Conservation (phyloP, 2,113 vertebrate species). For the Apteryx mantelli region DNA sequence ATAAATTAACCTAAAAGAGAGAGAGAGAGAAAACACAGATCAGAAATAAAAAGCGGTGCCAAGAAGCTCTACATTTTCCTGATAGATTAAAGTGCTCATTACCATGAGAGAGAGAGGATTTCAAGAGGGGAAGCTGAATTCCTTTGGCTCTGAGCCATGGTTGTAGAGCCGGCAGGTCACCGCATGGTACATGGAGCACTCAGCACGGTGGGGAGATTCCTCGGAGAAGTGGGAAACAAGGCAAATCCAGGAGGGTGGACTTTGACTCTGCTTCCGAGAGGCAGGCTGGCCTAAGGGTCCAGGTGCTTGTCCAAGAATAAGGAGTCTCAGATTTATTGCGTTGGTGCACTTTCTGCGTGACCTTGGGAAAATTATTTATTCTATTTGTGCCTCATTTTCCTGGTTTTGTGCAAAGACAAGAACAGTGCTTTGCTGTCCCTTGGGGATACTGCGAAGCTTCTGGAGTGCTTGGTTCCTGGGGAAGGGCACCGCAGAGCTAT, state of each 20-base stretch:
- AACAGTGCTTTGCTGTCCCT: background rate
- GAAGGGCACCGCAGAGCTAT: background rate
- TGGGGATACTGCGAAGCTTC: background rate
- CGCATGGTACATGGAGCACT: background rate
- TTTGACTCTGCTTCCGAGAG: background rate
- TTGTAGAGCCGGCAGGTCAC: background rate
- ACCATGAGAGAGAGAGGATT: conserved; percentile 50
- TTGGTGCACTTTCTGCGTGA: background rate
- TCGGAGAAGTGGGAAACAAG: background rate
- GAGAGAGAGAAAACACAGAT: conserved; percentile 59
- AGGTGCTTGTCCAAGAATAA: background rate
- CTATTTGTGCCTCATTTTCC: background rate
- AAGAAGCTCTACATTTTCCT: conserved; percentile 72
- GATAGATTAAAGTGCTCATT: conserved; percentile 71
- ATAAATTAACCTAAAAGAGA: conserved; percentile 83
- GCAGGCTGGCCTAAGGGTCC: background rate
- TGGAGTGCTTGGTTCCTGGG: background rate
- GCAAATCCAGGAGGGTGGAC: background rate
- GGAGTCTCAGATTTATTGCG: background rate
- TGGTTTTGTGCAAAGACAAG: background rate
- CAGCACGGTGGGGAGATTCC: background rate
- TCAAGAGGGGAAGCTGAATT: conserved; percentile 42
- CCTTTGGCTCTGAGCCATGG: conserved; percentile 41
- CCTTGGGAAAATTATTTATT: background rate
- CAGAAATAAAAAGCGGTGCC: conserved; percentile 61